Evolutionary conservation across 2,797 vertebrate species (phyloP), one percentile per base, ranked within the genome.

Genomic region (Eurystomus glaucurus): DNA sequence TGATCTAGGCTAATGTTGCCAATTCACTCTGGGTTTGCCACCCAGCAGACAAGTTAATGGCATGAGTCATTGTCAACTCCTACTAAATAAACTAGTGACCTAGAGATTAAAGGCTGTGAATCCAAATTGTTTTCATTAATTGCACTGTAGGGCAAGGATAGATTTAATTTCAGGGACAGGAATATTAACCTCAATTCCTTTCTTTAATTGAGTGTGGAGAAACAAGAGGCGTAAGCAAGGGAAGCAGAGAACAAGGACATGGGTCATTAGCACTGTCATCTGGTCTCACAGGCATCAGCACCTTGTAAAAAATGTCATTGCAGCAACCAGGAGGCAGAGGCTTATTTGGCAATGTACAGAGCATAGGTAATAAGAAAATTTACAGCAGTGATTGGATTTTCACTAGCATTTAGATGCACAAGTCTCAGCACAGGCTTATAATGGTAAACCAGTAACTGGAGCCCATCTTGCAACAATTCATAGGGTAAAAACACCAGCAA

Each of bases 121-220:
- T 66, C 84, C 84, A 71, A 80, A 80, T 77, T 89, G 78, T 89
- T 97, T 91, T 93, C 83, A 87, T 92, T 97, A 96, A 91, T 93
- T 94, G 64, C 68, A 35, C 86, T 83, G 52, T 92, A 86, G 78
- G 74, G 78, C 71, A 83, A 96, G 71, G 45, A 77, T 85, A 89
- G 81, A 90, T 94, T 92, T 92, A 74, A 96, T 97, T 97, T 91
- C 92, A 96, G 92, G 81, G 93, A 92, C 23, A 3, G 64, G 74
- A 95, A 85, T 96, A 95, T 97, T 97, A 97, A 97, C 94, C 84
- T 96, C 93, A 92, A 91, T 97, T 96, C 92, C 88, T 90, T 96
- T 82, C 84, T 61, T 83, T 97, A 96, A 97, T 83, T 93, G 88
- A 93, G 90, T 88, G 95, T 96, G 84, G 71, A 95, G 93, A 88